Conservation (phyloP, 2,113 vertebrate species). For the Brachypodius melanocephalos region DNA sequence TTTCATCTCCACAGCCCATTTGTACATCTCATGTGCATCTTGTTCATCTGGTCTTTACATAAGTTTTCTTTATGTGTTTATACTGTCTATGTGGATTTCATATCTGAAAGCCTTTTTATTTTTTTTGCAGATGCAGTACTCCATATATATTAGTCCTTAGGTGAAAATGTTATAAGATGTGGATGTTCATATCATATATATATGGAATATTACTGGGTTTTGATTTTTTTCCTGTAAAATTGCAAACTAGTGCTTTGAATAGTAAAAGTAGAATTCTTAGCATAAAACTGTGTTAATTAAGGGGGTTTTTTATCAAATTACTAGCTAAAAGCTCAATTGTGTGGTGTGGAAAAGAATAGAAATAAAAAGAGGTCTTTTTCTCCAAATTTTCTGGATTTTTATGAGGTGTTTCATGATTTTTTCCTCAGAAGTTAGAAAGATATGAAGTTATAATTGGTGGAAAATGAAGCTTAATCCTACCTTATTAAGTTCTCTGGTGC, state of each 20-base stretch:
- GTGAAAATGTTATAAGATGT: neutral
- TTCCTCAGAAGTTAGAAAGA: neutral
- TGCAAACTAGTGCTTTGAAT: neutral
- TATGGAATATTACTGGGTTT: neutral
- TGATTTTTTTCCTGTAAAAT: neutral
- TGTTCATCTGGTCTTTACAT: neutral
- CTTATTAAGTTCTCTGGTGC: neutral
- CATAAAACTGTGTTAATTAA: neutral
- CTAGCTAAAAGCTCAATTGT: neutral
- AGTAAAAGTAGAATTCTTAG: neutral
- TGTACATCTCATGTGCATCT: neutral
- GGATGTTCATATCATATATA: neutral
- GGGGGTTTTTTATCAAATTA: neutral
- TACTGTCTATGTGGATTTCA: neutral
- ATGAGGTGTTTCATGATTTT: neutral
- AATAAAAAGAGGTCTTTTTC: neutral
- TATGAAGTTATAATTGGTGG: neutral
- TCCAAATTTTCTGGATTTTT: neutral
- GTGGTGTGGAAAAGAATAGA: neutral
- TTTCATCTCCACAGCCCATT: neutral
- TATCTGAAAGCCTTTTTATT: neutral
- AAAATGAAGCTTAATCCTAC: neutral
- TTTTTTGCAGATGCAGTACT: neutral
- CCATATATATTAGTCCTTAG: neutral
- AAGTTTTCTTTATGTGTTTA: neutral